Evolutionary conservation across 2,888 invertebrate genomes (phyloP), one percentile per base, ranked within the genome.

Genomic region (Dolichopus griseipennis): DNA sequence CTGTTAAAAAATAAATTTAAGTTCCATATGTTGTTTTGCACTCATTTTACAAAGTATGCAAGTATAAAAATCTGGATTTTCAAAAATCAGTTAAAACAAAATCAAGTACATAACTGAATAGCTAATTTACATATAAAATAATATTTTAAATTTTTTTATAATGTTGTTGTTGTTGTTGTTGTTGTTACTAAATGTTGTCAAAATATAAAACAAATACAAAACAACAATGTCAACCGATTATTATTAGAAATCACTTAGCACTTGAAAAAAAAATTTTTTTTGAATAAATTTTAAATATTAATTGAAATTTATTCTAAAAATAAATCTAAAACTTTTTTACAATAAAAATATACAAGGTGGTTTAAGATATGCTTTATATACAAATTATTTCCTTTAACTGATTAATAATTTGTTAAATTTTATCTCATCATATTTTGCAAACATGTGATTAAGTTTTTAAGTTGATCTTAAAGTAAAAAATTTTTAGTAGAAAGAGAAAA

Each of bases 181-280:
- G 3, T 37, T 37, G 52, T 52, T 37, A 12, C 8, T 37, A 27
- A 27, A 37, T 37, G 8, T 12, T 52, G 15, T 52, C 5, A 52
- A 15, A 52, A 27, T 5, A 27, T 4, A 27, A 27, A 27, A 27
- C 3, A 52, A 52, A 52, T 18, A 52, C n/a, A 52, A 18, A 12
- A 52, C 52, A 52, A 52, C n/a, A 27, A 27, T 27, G 5, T 27
- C 27, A 4, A 27, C 27, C 27, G n/a, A 52, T 52, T 52, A 52
- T 52, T 70, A 71, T 71, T 71, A 69, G 69, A 71, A 71, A 71
- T 71, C 70, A 71, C 68, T 71, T 71, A 71, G 71, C 71, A 71
- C 71, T 70, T 68, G 69, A 70, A 67, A 69, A 67, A 27, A 27
- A n/a, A n/a, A n/a, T n/a, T n/a, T n/a, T 27, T 27, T 52, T 18